Conservation (phyloP, 2,888 invertebrate genomes). For the Xylophagus ater region DNA sequence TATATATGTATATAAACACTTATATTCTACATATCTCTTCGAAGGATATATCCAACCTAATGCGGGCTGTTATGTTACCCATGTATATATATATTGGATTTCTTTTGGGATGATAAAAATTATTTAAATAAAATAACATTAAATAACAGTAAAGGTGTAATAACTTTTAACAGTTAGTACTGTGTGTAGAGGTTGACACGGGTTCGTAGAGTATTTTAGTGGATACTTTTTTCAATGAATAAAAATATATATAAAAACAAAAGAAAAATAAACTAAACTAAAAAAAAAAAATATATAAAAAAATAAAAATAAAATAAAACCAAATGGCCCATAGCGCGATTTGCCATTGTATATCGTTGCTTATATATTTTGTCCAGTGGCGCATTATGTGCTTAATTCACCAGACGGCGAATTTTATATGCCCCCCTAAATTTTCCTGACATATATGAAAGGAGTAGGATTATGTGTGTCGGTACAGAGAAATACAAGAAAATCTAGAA, state of each 20-base stretch:
- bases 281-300: slow-evolving; percentile 3
- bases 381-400: slow-evolving; percentile 15
- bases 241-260: slow-evolving; percentile 5
- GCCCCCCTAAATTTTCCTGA: slow-evolving; percentile 11
- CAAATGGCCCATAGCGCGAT: slow-evolving; percentile 15
- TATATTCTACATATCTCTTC: too few species aligned
- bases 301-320: slow-evolving; percentile 11
- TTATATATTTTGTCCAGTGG: slow-evolving; percentile 8
- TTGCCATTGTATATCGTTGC: neutral
- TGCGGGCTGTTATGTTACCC: too few species aligned
- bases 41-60: too few species aligned
- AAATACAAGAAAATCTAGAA: too few species aligned
- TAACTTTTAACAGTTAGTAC: slow-evolving; percentile 12
- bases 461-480: too few species aligned
- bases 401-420: slow-evolving; percentile 12
- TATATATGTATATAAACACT: too few species aligned
- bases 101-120: slow-evolving; percentile 9
- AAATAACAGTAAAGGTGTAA: slow-evolving; percentile 17
- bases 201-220: neutral
- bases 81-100: neutral
- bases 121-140: slow-evolving; percentile 16
- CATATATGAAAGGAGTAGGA: too few species aligned
- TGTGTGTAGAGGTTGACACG: neutral
- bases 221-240: slow-evolving; percentile 2
- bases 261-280: neutral